Evolutionary conservation across 2,113 vertebrate species (phyloP).

Genomic region (Mionectes macconnelli): DNA sequence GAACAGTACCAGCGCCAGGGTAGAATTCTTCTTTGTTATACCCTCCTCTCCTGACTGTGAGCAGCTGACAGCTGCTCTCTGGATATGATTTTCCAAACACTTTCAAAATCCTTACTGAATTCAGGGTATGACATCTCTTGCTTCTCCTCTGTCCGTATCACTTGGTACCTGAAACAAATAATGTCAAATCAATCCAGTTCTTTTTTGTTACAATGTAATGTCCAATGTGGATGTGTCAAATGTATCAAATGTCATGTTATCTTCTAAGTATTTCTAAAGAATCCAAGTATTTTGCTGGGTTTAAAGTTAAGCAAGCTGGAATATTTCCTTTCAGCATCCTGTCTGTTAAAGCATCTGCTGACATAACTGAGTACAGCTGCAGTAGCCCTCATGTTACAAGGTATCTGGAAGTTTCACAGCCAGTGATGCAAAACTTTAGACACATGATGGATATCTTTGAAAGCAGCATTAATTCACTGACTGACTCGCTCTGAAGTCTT

Average conservation of each 20-base stretch:
- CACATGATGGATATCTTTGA: background rate
- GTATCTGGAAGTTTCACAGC: background rate
- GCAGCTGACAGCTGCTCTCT: background rate
- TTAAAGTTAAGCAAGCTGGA: background rate
- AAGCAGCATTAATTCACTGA: background rate
- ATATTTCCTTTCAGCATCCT: background rate
- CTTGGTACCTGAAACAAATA: background rate
- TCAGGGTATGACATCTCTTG: background rate
- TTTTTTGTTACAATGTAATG: background rate
- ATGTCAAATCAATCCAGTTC: background rate
- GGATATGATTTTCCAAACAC: background rate
- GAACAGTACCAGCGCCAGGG: background rate
- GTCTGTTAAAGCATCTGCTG: constrained; percentile 5
- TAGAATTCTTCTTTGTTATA: background rate
- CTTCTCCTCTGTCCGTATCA: background rate
- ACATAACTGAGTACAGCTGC: background rate
- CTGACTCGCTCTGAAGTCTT: background rate
- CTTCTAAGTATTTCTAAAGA: background rate
- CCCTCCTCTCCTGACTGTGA: background rate
- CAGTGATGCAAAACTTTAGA: background rate
- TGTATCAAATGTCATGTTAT: background rate
- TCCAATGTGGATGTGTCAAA: background rate
- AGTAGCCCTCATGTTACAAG: background rate
- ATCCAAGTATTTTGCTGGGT: background rate
- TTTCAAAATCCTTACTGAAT: background rate